Evolutionary conservation across 2,797 vertebrate genomes (phyloP), one percentile per base, ranked within the genome.

Genomic region (Neopelma chrysocephalum): DNA sequence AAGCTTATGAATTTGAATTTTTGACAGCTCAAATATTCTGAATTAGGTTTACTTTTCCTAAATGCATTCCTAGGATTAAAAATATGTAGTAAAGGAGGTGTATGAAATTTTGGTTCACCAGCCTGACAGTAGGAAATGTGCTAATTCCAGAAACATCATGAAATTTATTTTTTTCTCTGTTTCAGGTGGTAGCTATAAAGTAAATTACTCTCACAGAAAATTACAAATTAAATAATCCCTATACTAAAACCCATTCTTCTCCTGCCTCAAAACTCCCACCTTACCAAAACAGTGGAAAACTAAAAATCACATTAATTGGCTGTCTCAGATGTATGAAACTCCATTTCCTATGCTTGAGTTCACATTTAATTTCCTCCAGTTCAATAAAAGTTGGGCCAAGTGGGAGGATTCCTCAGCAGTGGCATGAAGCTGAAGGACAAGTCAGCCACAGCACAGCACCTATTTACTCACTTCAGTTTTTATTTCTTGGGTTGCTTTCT

Each of bases 1-100:
- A 92, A 82, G 34, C 17, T 95, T 83, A 51, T 12, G 26, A 87
- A 91, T 73, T 87, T 75, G 36, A 88, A 66, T 82, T 85, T 94
- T 70, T 95, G 69, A 87, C 32, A 90, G 34, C 29, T 86, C 5
- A 60, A 42, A 76, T 85, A 76, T 45, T 89, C 43, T 47, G 54
- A 61, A 62, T 54, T 84, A 66, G 19, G 29, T 75, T 90, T 73
- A 21, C 18, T 87, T 36, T 87, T 80, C 26, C 15, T 27, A 68
- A 47, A 5, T 40, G 10, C 31, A 80, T 50, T 80, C 19, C 26
- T 42, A 78, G 32, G 31, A 77, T 69, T 22, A 88, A 86, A 86
- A 65, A 68, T 21, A 32, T 2, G 12, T 42, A 29, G 19, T 38
- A 73, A 72, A 65, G 22, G 9, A 78, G 9, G 8, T n/a, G 66